These are phyloP conservation scores for Suillia variegata DNA, from an alignment of 2,888 invertebrate species.

Conservation along the genomic window DNA sequence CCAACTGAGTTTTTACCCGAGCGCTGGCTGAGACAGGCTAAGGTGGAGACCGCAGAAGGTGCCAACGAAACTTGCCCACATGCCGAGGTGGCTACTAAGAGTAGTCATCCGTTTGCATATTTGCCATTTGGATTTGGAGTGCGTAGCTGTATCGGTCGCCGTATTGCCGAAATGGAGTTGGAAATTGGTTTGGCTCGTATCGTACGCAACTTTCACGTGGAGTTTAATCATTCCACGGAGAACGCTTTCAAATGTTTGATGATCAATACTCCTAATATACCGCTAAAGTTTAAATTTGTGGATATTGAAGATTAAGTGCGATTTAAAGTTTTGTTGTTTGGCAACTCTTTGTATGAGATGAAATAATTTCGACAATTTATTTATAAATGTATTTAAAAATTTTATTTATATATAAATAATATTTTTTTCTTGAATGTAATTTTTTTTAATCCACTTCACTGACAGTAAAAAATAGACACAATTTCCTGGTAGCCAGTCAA, in stretches of 20 bases:
- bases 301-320: no score
- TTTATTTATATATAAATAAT: no score
- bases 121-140: constrained; percentile 75
- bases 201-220: constrained; percentile 49
- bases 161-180: constrained; percentile 77
- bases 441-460: no score
- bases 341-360: no score
- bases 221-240: constrained; percentile 48
- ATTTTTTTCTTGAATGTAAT: no score
- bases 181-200: constrained; percentile 64
- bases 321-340: no score
- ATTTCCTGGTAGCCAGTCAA: no score
- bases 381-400: no score
- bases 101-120: constrained; percentile 45
- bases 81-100: constrained; percentile 61
- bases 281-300: constrained; percentile 56
- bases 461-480: no score
- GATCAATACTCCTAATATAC: constrained; percentile 55
- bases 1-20: constrained; percentile 30
- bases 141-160: constrained; percentile 72
- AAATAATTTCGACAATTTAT: no score
- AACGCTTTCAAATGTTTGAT: constrained; percentile 45
- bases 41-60: no score
- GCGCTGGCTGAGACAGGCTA: constrained; percentile 29
- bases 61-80: no score